phyloP scores from a whole-genome alignment of 1,140 invertebrate species.

The Holotrichia oblita region DNA sequence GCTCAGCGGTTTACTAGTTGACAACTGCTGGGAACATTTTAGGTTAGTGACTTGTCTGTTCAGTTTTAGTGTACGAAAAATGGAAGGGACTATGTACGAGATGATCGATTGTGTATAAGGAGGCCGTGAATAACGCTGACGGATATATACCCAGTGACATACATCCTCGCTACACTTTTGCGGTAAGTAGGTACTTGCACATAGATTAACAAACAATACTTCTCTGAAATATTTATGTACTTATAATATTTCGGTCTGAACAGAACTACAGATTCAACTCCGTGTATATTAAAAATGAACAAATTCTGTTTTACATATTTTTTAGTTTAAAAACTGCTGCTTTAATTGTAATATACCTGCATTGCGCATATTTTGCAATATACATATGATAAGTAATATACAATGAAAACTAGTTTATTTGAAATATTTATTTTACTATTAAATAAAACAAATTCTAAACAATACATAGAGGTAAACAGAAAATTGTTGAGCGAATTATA shows the following conservation, averaged over 20 bases:
- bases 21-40: constrained; percentile 19
- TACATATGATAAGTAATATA: background rate
- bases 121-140: constrained; percentile 9
- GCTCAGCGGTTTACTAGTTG: constrained; percentile 5
- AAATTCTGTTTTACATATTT: no score
- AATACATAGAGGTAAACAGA: no score
- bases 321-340: no score
- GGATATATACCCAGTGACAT: constrained; percentile 23
- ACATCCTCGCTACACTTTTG: constrained; percentile 35
- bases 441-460: no score
- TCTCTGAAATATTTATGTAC: background rate
- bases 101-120: constrained; percentile 29
- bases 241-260: no score
- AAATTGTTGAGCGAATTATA: no score
- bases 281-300: no score
- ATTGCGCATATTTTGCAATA: constrained; percentile 19
- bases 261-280: no score
- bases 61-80: constrained; percentile 30
- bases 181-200: constrained; percentile 23
- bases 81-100: background rate
- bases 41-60: constrained; percentile 30
- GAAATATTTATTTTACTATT: no score
- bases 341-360: background rate
- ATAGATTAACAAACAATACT: background rate
- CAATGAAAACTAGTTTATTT: background rate